phyloP scores from a whole-genome alignment of 2,113 vertebrate genomes.

The Dipodomys stephensi region DNA sequence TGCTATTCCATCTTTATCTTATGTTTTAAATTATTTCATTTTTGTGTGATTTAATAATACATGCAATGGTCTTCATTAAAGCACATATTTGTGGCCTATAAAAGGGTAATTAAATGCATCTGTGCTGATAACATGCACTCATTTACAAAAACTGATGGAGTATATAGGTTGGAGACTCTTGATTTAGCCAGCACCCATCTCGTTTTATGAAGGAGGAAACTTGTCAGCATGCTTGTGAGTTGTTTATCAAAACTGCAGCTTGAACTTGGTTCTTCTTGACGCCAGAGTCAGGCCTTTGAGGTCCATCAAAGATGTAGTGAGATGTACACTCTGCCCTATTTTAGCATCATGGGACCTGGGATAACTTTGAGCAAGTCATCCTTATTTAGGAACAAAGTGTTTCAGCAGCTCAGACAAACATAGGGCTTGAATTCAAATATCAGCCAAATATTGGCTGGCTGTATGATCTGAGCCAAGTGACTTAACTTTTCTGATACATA shows the following conservation, averaged over 20 bases:
- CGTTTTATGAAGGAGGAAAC: background rate
- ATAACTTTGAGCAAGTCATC: background rate
- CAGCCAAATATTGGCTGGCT: background rate
- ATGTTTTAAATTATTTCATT: constrained; percentile 43
- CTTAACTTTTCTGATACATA: background rate
- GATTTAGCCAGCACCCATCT: background rate
- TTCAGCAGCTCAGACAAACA: background rate
- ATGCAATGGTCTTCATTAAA: constrained; percentile 10
- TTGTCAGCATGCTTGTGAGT: background rate
- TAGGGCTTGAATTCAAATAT: background rate
- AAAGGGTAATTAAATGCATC: constrained; percentile 28
- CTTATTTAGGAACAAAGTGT: background rate
- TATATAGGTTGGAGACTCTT: background rate
- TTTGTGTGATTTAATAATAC: constrained; percentile 41
- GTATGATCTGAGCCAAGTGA: background rate
- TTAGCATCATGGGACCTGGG: background rate
- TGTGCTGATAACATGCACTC: background rate
- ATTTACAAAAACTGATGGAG: background rate
- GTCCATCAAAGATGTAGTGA: background rate
- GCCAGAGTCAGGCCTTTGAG: background rate
- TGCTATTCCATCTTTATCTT: background rate
- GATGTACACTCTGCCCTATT: background rate
- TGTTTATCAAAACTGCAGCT: background rate
- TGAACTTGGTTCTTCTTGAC: constrained; percentile 30
- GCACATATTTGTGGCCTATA: background rate